A percentile compares a stretch with the other conserved stretches of the same genome.
These are phyloP conservation scores for Neostethus bicornis DNA, from an alignment of 2,797 vertebrate genomes.

Conservation along the genomic window DNA sequence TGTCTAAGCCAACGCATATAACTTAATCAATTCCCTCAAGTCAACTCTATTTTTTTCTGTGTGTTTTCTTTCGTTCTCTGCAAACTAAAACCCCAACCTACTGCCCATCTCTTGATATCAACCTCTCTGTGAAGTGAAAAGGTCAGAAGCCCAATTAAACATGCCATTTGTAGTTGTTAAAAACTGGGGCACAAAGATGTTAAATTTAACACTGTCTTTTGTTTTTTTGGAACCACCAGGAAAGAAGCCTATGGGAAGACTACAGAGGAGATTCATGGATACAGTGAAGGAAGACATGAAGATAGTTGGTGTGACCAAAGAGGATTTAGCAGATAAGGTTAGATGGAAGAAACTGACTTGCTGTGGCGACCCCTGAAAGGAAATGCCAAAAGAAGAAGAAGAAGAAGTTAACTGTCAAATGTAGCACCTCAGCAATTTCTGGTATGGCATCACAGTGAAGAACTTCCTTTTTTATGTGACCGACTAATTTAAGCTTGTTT, in stretches of 20 bases:
- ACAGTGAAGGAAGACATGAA: no score
- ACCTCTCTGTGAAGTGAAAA: slow-evolving; percentile 38
- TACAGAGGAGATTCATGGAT: no score
- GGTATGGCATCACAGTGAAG: background rate
- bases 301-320: no score
- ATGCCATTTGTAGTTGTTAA: slow-evolving; percentile 29
- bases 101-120: slow-evolving; percentile 37
- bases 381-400: no score
- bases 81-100: slow-evolving; percentile 1
- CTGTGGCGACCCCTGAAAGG: no score
- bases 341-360: no score
- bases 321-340: no score
- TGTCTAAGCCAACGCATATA: slow-evolving; percentile 19
- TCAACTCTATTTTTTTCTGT: background rate
- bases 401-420: background rate
- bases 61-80: background rate
- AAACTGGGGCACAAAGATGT: slow-evolving; percentile 12
- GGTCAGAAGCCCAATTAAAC: slow-evolving; percentile 35
- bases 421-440: background rate
- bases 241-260: no score
- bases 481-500: slow-evolving; percentile 5
- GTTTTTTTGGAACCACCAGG: no score
- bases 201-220: background rate
- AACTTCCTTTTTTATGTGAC: slow-evolving; percentile 6
- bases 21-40: slow-evolving; percentile 6